Evolutionary conservation across 23 tunicate species (phyloP), one percentile per base, ranked within the genome.

Genomic region (Diplosoma virens): DNA sequence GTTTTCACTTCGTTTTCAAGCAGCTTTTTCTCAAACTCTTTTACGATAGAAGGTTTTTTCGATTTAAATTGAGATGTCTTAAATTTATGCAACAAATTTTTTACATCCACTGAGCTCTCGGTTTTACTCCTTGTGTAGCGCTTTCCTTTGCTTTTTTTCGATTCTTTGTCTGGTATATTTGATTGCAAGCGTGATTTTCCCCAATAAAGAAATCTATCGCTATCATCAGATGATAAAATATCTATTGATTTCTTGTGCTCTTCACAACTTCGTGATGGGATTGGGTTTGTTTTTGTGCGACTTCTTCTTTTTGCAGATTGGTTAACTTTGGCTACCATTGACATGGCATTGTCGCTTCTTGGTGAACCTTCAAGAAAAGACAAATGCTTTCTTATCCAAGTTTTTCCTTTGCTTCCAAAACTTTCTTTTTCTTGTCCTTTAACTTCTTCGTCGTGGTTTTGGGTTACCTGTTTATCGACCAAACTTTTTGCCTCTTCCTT

Each of bases 101-200:
- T 82, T 78, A 93, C 90, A 22, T 93, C 98, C 22, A 64, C 27
- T 6, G 94, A 48, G 23, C 36, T 73, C 14, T 93, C 98, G 4
- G 89, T 87, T 69, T 87, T 93, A 27, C 89, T 81, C 22, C 98
- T 52, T n/a, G 93, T 78, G 77, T 93, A 87, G 24, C 81, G 84
- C 30, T 77, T 81, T 26, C 84, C 26, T 68, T 76, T 90, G 63
- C 75, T 58, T 28, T 56, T 55, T 55, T 85, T 65, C 37, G 32
- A 54, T 36, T 60, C 33, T 68, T 32, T 25, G 55, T 78, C 61
- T 76, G 70, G 59, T 60, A 47, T 41, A 22, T 30, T 67, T 61
- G 25, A 26, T 52, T 72, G 47, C 29, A 1, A 0, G 36, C 53
- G 33, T 66, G 47, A 32, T 58, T 33, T 22, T 35, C 54, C 25